Conservation (phyloP, 2,113 vertebrate species). For the Petaurus breviceps region DNA sequence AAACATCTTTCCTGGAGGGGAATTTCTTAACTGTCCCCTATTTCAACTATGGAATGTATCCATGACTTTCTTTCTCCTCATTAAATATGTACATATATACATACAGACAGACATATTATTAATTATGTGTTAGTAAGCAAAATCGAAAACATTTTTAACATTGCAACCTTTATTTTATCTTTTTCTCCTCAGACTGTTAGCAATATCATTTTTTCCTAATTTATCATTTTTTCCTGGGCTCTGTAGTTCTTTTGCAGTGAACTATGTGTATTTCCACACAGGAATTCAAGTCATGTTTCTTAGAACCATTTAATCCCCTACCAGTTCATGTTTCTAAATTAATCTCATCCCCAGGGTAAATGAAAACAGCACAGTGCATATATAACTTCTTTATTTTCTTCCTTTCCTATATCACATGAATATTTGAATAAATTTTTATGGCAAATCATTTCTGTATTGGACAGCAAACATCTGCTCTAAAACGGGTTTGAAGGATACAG, state of each 20-base stretch:
- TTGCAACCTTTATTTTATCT: background rate
- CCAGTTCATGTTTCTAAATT: constrained; percentile 8
- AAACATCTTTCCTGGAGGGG: too few species aligned
- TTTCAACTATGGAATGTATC: background rate
- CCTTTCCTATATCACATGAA: constrained; percentile 26
- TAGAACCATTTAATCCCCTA: constrained; percentile 38
- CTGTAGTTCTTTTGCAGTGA: background rate
- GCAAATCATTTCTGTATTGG: background rate
- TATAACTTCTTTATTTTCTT: background rate
- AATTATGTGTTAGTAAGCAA: background rate
- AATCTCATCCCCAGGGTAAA: constrained; percentile 19
- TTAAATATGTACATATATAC: background rate
- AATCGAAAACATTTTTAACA: constrained; percentile 40
- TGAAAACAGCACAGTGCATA: background rate
- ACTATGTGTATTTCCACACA: constrained; percentile 24
- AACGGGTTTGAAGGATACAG: background rate
- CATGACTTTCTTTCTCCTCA: constrained; percentile 13
- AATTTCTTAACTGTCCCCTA: background rate
- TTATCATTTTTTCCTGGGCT: background rate
- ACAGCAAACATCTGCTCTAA: constrained; percentile 9
- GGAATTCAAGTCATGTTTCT: constrained; percentile 26
- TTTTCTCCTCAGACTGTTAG: background rate
- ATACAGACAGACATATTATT: background rate
- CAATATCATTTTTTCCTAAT: background rate
- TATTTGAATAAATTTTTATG: constrained; percentile 47